phyloP scores from a whole-genome alignment of 2,888 invertebrate genomes.

The Lasioglossum figueresi region DNA sequence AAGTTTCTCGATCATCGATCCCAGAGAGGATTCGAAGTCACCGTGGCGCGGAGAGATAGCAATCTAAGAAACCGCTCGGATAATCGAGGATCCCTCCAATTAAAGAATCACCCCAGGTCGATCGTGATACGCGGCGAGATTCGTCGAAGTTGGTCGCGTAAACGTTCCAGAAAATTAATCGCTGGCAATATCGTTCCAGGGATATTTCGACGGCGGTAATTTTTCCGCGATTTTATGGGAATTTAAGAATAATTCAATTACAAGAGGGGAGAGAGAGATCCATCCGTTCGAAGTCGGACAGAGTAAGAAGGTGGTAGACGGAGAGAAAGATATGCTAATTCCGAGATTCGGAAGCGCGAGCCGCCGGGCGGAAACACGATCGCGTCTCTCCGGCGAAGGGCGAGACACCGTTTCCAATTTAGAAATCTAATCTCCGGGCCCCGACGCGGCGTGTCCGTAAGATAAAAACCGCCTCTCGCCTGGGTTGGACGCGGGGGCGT shows the following conservation, averaged over 20 bases:
- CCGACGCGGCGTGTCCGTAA: conserved; percentile 73
- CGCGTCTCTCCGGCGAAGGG: conserved; percentile 51
- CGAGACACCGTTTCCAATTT: conserved; percentile 81
- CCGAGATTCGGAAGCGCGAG: conserved; percentile 67
- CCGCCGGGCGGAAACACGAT: conserved; percentile 37
- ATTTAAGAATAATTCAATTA: conserved; percentile 84
- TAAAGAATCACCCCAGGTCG: conserved; percentile 53
- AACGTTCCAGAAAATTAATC: conserved; percentile 82
- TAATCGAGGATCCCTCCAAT: conserved; percentile 58
- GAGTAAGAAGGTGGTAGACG: neutral
- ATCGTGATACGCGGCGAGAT: conserved; percentile 54
- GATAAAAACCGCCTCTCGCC: conserved; percentile 70
- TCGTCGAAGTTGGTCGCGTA: conserved; percentile 72
- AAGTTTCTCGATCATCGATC: conserved; percentile 28
- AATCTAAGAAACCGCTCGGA: conserved; percentile 53
- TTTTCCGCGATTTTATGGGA: conserved; percentile 84
- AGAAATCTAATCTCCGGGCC: conserved; percentile 84
- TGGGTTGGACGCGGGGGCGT: conserved; percentile 35
- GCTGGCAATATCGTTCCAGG: conserved; percentile 74
- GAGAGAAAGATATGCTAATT: conserved; percentile 82
- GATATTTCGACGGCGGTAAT: conserved; percentile 74
- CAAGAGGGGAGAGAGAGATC: conserved; percentile 78
- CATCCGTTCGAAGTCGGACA: conserved; percentile 76
- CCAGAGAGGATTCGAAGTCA: conserved; percentile 27
- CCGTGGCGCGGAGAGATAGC: conserved; percentile 25